Conservation (phyloP, 2,888 invertebrate species). For the Nephrotoma flavescens region DNA sequence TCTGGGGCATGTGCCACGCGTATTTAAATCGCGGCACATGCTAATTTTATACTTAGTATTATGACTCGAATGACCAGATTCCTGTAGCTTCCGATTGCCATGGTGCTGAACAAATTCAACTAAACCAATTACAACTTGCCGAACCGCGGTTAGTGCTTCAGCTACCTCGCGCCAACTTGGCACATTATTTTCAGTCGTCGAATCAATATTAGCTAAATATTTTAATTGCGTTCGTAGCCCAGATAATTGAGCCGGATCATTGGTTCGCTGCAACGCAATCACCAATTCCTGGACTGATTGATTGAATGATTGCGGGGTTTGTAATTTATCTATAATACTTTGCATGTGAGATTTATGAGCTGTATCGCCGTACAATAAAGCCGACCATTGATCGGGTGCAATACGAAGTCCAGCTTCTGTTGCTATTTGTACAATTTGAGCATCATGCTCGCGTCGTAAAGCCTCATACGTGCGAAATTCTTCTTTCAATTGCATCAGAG, state of each 20-base stretch:
- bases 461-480: constrained; percentile 93
- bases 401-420: constrained; percentile 93
- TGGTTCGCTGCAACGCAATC: constrained; percentile 75
- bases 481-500: constrained; percentile 93
- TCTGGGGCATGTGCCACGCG: constrained; percentile 69
- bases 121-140: constrained; percentile 57
- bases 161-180: constrained; percentile 50
- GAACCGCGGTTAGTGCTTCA: constrained; percentile 50
- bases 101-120: constrained; percentile 65
- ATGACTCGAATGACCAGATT: constrained; percentile 39
- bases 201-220: constrained; percentile 72
- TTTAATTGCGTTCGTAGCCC: constrained; percentile 67
- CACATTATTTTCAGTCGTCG: constrained; percentile 53
- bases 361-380: constrained; percentile 87
- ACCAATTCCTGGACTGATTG: constrained; percentile 83
- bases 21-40: constrained; percentile 73
- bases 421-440: constrained; percentile 97
- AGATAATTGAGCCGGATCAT: constrained; percentile 69
- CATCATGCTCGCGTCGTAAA: constrained; percentile 87
- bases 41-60: constrained; percentile 76
- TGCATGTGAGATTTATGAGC: constrained; percentile 98
- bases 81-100: constrained; percentile 48
- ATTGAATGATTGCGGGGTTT: constrained; percentile 85
- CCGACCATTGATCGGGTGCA: constrained; percentile 97
- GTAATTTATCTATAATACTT: constrained; percentile 73